Base-by-base conservation (phyloP, 2,888 invertebrate genomes). In the Sesia bembeciformis region DNA sequence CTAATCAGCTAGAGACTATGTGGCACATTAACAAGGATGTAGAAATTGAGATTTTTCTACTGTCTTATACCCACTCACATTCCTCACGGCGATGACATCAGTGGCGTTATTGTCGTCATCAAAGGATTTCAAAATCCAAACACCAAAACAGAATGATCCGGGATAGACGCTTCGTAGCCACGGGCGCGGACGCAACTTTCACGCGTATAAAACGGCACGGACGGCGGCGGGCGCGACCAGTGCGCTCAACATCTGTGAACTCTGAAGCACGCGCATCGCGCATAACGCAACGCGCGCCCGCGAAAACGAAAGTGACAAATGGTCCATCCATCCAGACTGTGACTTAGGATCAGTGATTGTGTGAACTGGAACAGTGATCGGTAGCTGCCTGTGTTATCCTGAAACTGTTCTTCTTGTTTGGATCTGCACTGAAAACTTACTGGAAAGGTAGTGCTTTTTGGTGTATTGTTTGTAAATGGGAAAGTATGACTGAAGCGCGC, bases 321-420 rank as follows among this genome's bases (percentile, higher is more conserved):
- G 60, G 64, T 57, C 60, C 57, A 59, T 42, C 57, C 63, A 23
- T 55, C 62, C 66, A 74, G 75, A 78, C 82, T 78, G 83, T 84
- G 84, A 78, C 75, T 74, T 57, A 56, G 5, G 59, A 60, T 60
- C 65, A 67, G 84, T 86, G 85, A 74, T 80, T 78, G 77, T 81
- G 82, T 81, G 80, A 79, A 79, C 81, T 79, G 78, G 79, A 85
- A 86, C 87, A 84, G 88, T 87, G 87, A 81, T 76, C 73, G 84
- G 80, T 84, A 82, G 83, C 84, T 71, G 67, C 71, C 79, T 74
- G 77, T 81, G 86, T 84, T 85, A 84, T 84, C 86, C 81, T 82
- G 85, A 83, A 81, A 79, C 85, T 81, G 81, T 83, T 81, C 39
- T 7, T 50, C 39, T 5, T 23, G 7, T 6, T 50, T 39, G 50